These are phyloP conservation scores for Odobenus rosmarus DNA, from an alignment of 2,113 vertebrate genomes.

Conservation along the genomic window DNA sequence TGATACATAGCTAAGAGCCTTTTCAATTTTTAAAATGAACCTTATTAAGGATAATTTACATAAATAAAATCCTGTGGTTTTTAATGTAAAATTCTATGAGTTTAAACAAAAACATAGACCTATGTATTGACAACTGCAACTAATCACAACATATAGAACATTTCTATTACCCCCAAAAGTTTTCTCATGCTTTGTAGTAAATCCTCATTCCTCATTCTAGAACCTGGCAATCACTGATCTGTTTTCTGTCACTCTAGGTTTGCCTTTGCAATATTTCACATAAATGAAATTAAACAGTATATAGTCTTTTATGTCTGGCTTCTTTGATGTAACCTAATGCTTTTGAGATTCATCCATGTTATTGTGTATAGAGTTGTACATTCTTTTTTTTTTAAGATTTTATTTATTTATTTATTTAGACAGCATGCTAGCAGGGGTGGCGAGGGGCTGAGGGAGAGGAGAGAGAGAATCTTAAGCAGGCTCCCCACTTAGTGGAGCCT, in stretches of 20 bases:
- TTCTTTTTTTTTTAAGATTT: neutral
- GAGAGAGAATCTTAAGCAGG: neutral
- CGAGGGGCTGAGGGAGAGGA: neutral
- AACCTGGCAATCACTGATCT: neutral
- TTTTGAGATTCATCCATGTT: neutral
- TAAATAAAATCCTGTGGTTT: neutral
- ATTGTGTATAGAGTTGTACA: neutral
- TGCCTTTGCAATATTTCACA: neutral
- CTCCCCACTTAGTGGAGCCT: neutral
- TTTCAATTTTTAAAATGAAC: neutral
- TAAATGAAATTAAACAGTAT: neutral
- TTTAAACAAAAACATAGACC: neutral
- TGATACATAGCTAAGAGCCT: neutral
- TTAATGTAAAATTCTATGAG: neutral
- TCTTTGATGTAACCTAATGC: neutral
- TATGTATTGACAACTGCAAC: neutral
- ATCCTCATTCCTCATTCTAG: neutral
- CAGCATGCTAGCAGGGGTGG: accelerated
- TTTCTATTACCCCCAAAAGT: neutral
- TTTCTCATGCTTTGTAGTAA: neutral
- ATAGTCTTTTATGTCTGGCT: neutral
- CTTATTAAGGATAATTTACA: neutral
- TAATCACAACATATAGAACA: neutral
- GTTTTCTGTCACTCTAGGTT: neutral
- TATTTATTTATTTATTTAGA: neutral